Evolutionary conservation across 2,797 vertebrate species (phyloP).

Genomic region (Intellagama lesueurii): DNA sequence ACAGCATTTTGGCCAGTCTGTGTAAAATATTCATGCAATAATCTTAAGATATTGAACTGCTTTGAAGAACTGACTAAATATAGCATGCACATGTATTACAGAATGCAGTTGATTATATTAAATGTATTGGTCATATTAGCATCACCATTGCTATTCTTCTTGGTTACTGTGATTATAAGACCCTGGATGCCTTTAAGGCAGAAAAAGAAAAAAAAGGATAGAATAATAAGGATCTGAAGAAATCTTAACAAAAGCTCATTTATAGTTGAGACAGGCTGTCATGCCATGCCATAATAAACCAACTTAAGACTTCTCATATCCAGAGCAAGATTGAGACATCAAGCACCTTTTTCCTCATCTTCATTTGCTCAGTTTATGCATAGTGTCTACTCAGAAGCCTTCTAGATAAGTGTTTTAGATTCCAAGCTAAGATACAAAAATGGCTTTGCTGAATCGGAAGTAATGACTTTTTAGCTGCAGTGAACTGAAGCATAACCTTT

Average conservation of each 20-base stretch:
- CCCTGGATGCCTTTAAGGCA: background rate
- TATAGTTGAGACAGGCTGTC: no score
- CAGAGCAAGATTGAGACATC: no score
- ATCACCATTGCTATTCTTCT: background rate
- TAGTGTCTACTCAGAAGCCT: background rate
- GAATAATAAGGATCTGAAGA: no score
- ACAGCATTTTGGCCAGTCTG: no score
- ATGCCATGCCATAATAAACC: no score
- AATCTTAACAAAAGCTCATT: no score
- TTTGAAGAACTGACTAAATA: background rate
- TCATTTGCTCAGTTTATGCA: no score
- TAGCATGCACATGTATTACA: background rate
- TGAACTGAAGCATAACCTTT: conserved; percentile 28
- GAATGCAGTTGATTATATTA: background rate
- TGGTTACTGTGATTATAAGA: background rate
- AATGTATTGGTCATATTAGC: background rate
- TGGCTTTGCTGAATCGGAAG: conserved; percentile 17
- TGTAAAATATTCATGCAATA: no score
- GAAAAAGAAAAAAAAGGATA: background rate
- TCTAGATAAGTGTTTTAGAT: background rate
- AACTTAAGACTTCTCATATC: no score
- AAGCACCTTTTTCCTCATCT: no score
- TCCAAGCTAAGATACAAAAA: background rate
- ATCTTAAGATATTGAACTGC: background rate
- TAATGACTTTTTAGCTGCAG: conserved; percentile 11